Evolutionary conservation across 1,140 invertebrate genomes (phyloP), one percentile per base, ranked within the genome.

Genomic region (Drosophila orena): DNA sequence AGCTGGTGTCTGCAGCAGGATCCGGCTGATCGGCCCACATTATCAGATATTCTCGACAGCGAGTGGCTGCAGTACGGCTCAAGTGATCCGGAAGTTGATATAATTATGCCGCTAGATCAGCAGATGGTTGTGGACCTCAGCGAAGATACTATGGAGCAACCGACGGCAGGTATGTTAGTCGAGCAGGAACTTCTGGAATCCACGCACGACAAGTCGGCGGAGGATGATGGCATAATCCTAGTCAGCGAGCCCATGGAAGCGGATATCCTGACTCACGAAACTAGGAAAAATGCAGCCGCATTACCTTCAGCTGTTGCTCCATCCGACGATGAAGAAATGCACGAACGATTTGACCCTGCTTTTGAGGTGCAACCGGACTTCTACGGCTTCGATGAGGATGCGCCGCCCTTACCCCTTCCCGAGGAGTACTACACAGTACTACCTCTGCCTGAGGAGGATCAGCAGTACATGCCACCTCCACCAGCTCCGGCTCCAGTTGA

Each of bases 1-100:
- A 94, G 94, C 92, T 96, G 95, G 61, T 93, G 98, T 35, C 86
- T 98, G 38, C 97, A 96, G 1, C 95, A 96, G 2, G 95, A 98
- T 89, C 96, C 97, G 0, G 93, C 92, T 34, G 94, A 95, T 74
- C 93, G 97, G 66, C 92, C 98, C 5, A 95, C 94, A 27, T 95
- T 98, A 91, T 75, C 80, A 12, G 94, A 96, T 43, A 92, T 98
- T 1, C 90, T 94, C 0, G 91, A 92, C 7, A 95, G 96, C 81
- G 92, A 94, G 6, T 97, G 97, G 96, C 60, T 97, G 78, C 91
- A 65, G 12, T 47, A 49, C 3, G 40, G 24, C 7, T 27, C 4
- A 2, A 49, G 4, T n/a, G 76, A 79, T 49, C 50, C 55, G 15
- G 79, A 83, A 30, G 61, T 79, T n/a, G 53, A 69, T 8, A 72